phyloP scores from a whole-genome alignment of 2,888 invertebrate species.

The Podotricha telesiphe region DNA sequence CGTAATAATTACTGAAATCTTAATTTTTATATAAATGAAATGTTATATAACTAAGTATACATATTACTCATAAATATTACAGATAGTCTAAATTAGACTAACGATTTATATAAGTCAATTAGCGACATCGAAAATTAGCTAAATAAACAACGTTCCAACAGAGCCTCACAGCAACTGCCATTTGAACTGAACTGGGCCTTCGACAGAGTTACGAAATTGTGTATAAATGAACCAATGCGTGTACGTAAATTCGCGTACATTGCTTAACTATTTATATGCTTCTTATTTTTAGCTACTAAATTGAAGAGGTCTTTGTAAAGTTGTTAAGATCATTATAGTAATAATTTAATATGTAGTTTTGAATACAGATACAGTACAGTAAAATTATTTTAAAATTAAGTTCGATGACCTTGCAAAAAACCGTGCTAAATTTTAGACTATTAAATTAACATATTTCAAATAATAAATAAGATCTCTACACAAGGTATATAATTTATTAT shows the following conservation, averaged over 20 bases:
- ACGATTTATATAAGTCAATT: neutral
- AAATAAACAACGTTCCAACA: slow-evolving; percentile 27
- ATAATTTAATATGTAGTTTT: no score
- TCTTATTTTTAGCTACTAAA: slow-evolving; percentile 5
- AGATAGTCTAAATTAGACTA: neutral
- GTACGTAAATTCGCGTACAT: slow-evolving; percentile 33
- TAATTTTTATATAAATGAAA: no score
- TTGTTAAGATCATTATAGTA: neutral
- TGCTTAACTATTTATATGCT: slow-evolving; percentile 17
- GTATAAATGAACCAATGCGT: slow-evolving; percentile 31
- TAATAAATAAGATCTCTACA: no score
- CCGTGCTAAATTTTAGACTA: no score
- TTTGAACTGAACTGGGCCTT: slow-evolving; percentile 38
- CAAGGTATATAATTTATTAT: neutral
- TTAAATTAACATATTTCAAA: no score
- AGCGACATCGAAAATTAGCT: slow-evolving; percentile 20
- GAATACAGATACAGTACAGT: no score
- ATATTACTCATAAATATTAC: neutral
- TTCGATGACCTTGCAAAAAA: no score
- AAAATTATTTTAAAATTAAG: no score
- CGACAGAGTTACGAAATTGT: slow-evolving; percentile 37
- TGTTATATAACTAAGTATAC: no score
- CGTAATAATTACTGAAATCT: neutral
- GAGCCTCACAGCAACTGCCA: slow-evolving; percentile 34
- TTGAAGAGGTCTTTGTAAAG: neutral